phyloP scores from a whole-genome alignment of 2,888 invertebrate species.

The Calameuta idolon region DNA sequence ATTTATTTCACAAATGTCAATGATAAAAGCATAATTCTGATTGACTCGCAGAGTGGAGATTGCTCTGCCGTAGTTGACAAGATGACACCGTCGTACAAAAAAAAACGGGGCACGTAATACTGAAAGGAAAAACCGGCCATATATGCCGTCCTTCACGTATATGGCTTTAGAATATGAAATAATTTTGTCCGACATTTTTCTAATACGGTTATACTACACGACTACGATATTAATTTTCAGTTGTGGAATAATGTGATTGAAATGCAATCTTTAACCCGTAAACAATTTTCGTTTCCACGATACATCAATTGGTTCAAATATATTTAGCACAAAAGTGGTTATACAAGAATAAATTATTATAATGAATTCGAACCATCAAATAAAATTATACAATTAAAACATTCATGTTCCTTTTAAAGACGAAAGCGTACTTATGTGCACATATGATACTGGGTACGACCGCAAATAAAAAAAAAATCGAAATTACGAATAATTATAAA shows the following conservation, averaged over 20 bases:
- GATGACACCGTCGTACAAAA: neutral
- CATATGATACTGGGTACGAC: too few relatives aligned
- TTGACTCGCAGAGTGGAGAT: neutral
- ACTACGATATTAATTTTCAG: constrained; percentile 27
- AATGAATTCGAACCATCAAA: neutral
- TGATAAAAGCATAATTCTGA: neutral
- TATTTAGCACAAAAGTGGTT: constrained; percentile 30
- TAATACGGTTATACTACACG: constrained; percentile 17
- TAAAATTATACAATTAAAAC: too few relatives aligned
- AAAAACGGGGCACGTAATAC: constrained; percentile 3
- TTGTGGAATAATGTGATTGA: constrained; percentile 27
- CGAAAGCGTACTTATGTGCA: too few relatives aligned
- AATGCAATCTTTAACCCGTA: constrained; percentile 24
- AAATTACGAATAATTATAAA: too few relatives aligned
- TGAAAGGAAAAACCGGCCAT: constrained; percentile 17
- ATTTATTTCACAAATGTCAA: neutral
- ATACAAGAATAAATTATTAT: constrained; percentile 12
- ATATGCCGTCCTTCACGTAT: constrained; percentile 28
- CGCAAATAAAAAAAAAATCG: too few relatives aligned
- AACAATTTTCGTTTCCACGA: constrained; percentile 27
- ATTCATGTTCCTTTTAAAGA: too few relatives aligned
- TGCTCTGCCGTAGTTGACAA: neutral
- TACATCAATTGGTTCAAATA: constrained; percentile 27
- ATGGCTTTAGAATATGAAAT: constrained; percentile 26
- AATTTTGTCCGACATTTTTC: constrained; percentile 28